Percentiles rank a stretch among this genome's conserved stretches.
phyloP scores from a whole-genome alignment of 2,888 invertebrate species.

The Galerucella calmariensis region DNA sequence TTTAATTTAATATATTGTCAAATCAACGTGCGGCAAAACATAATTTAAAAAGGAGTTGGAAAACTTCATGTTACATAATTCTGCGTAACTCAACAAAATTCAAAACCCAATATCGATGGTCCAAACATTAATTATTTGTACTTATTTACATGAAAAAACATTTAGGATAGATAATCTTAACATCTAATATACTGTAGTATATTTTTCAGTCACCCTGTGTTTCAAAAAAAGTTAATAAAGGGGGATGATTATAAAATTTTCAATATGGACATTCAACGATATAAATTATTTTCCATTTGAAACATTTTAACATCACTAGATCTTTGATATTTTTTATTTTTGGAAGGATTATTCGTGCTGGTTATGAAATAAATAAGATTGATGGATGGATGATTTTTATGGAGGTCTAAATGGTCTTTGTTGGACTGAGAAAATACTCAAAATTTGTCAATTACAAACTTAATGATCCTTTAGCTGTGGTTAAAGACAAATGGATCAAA shows the following conservation, averaged over 20 bases:
- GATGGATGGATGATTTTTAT: constrained; percentile 39
- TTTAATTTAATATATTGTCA: neutral
- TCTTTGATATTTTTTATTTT: constrained; percentile 27
- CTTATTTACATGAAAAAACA: constrained; percentile 50
- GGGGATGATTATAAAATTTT: constrained; percentile 34
- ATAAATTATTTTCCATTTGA: constrained; percentile 38
- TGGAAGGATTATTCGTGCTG: constrained; percentile 44
- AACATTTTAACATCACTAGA: constrained; percentile 38
- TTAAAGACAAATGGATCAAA: too few relatives aligned
- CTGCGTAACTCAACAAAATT: constrained; percentile 5
- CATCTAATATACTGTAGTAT: constrained; percentile 47
- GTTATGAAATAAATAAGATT: constrained; percentile 46
- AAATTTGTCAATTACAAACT: neutral
- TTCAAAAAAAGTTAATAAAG: constrained; percentile 14
- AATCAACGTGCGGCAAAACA: neutral
- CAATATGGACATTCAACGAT: constrained; percentile 35
- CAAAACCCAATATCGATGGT: constrained; percentile 45
- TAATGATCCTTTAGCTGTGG: too few relatives aligned
- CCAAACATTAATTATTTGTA: constrained; percentile 44
- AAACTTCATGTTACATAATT: constrained; percentile 3
- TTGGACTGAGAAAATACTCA: constrained; percentile 8
- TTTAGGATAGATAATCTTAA: constrained; percentile 42
- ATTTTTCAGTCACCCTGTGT: constrained; percentile 49
- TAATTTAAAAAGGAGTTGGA: neutral
- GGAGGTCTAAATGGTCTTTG: constrained; percentile 16